Base-by-base conservation (phyloP, 2,888 invertebrate species). In the Alentia gelatinosa region DNA sequence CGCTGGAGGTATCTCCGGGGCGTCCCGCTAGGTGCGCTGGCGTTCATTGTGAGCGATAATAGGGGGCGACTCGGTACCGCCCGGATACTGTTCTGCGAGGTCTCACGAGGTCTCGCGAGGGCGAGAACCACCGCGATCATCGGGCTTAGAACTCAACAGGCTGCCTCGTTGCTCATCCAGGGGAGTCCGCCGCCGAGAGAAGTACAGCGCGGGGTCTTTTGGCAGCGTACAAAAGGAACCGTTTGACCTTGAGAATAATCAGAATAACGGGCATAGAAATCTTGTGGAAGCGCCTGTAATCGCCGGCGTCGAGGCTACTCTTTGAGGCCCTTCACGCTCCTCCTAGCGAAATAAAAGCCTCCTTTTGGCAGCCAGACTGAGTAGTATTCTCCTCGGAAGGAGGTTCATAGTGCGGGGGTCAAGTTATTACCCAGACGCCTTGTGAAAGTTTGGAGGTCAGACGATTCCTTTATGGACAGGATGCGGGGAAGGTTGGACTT, bases 261-360 rank as follows among this genome's bases (percentile, higher is more conserved):
- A 37, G 1, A 5, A 39, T 35, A 39, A 35, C 4, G 37, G 37
- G 39, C 33, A 3, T 79, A 79, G 26, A 39, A 79, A 79, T n/a
- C 79, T 79, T 7, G 37, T 79, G n/a, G n/a, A 35, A 79, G 7
- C 5, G 37, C 79, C 79, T 79, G 79, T 79, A 79, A 79, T 79
- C 79, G 35, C 37, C 4, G 37, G 39, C 37, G 37, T 9, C 15
- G 19, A 19, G 19, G 79, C 79, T 39, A 39, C 86, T 86, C 86
- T 86, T 86, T 86, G 86, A 47, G 47, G 19, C 33, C 35, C 86
- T 86, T 86, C 86, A 86, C 30, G 86, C 86, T 86, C 23, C 42
- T 86, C 86, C 47, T 86, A 86, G 86, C 86, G 86, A 86, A 86
- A 86, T 86, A 86, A 86, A 86, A 86, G 86, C 86, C 9, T 4